phyloP scores from a whole-genome alignment of 2,797 vertebrate species.

The Macropodus opercularis region DNA sequence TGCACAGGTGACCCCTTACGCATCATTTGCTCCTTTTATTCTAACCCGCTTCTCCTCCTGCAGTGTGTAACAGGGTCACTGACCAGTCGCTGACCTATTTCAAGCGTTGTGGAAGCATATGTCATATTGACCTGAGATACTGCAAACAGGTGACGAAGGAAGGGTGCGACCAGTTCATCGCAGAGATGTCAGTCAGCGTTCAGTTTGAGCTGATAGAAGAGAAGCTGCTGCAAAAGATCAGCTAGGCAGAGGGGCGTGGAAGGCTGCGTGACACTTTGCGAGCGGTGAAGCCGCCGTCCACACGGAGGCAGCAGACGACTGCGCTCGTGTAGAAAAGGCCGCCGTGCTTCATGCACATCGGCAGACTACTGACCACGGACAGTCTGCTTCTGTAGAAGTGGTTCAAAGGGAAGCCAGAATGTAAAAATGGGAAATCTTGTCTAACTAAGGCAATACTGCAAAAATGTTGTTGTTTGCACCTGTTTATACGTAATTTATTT shows the following conservation, averaged over 20 bases:
- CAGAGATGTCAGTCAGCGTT: conserved; percentile 96
- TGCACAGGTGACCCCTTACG: conserved; percentile 23
- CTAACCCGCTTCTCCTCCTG: conserved; percentile 35
- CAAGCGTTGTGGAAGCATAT: conserved; percentile 96
- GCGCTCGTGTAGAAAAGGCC: background rate
- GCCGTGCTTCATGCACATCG: conserved; percentile 4
- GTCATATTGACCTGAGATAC: conserved; percentile 95
- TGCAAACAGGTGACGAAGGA: conserved; percentile 97
- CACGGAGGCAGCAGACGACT: conserved; percentile 68
- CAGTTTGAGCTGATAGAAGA: conserved; percentile 94
- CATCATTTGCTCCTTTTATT: conserved; percentile 25
- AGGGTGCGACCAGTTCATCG: conserved; percentile 94
- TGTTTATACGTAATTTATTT: conserved; percentile 77
- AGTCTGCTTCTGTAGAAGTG: conserved; percentile 14
- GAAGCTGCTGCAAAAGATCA: conserved; percentile 95
- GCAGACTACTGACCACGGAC: conserved; percentile 24
- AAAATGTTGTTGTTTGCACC: conserved; percentile 77
- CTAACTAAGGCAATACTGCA: conserved; percentile 53
- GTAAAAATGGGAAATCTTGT: conserved; percentile 52
- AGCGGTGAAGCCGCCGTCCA: conserved; percentile 53
- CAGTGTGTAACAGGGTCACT: conserved; percentile 97
- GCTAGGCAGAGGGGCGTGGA: conserved; percentile 75
- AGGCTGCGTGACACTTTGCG: conserved; percentile 6
- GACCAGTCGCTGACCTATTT: conserved; percentile 97
- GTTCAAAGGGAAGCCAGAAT: conserved; percentile 57